phyloP scores from a whole-genome alignment of 2,113 vertebrate species.

The Coracopsis vasa region DNA sequence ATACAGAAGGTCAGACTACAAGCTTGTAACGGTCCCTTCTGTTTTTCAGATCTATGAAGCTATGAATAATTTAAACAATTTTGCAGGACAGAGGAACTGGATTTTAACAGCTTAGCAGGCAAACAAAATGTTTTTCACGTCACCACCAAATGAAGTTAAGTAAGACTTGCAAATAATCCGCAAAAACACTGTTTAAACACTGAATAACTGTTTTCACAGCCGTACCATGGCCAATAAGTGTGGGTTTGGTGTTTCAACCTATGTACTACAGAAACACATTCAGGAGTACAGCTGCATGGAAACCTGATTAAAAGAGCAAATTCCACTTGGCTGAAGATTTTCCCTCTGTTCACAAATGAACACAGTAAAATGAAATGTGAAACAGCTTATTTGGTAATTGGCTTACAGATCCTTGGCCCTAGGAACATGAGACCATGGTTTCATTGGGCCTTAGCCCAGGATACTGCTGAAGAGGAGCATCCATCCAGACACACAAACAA shows the following conservation, averaged over 20 bases:
- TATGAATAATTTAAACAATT: constrained; percentile 20
- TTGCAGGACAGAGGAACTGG: not conserved
- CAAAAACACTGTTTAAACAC: rapidly evolving
- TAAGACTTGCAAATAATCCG: not conserved
- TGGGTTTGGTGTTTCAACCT: not conserved
- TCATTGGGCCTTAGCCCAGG: not conserved
- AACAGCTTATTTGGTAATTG: not conserved
- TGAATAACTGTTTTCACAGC: not conserved
- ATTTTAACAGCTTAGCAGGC: not conserved
- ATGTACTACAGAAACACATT: not conserved
- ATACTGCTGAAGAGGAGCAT: not conserved
- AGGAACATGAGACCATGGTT: not conserved
- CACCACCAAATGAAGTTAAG: not conserved
- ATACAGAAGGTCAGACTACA: not conserved
- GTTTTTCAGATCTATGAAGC: not conserved
- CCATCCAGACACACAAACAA: not conserved
- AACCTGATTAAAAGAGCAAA: not conserved
- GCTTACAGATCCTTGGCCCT: not conserved
- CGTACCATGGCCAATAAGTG: not conserved
- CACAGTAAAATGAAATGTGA: not conserved
- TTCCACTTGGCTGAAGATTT: not conserved
- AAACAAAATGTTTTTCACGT: not conserved
- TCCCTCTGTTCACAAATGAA: not conserved
- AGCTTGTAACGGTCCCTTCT: not conserved
- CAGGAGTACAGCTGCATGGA: not conserved